Conservation (phyloP, 2,888 invertebrate genomes). For the Pimpla rufipes region DNA sequence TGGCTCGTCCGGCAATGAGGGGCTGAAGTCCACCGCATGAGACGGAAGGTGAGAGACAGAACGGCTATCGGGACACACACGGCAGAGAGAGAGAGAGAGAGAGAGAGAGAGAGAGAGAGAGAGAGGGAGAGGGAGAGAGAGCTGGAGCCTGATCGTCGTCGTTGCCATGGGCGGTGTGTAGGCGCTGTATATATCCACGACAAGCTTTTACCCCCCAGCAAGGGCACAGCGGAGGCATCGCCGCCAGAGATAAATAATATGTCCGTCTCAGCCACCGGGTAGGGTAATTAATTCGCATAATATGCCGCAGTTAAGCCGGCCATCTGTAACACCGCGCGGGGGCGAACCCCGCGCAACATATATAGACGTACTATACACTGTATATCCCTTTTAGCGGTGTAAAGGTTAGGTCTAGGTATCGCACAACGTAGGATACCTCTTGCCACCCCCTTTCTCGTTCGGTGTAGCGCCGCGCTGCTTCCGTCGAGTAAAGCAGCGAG, state of each 20-base stretch:
- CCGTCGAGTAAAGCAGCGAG: conserved; percentile 51
- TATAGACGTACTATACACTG: conserved; percentile 24
- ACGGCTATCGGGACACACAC: conserved; percentile 14
- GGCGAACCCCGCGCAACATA: conserved; percentile 26
- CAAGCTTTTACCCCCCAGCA: conserved; percentile 48
- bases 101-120: no score
- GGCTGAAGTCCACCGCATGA: conserved; percentile 57
- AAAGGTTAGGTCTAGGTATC: conserved; percentile 58
- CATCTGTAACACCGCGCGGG: conserved; percentile 81
- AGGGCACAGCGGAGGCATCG: conserved; percentile 70
- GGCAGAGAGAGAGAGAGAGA: no score
- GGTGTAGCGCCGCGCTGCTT: conserved; percentile 56
- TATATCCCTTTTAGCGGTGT: conserved; percentile 14
- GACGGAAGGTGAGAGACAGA: conserved; percentile 40
- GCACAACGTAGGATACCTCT: conserved; percentile 58
- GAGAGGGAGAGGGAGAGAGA: no score
- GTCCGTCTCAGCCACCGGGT: conserved; percentile 79
- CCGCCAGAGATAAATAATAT: conserved; percentile 82
- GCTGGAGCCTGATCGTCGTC: conserved; percentile 29
- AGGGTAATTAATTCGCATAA: conserved; percentile 85
- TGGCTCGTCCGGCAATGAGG: conserved; percentile 11
- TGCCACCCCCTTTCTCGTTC: conserved; percentile 59
- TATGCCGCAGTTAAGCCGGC: conserved; percentile 84
- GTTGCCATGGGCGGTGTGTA: conserved; percentile 25
- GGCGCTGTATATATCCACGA: neutral